These are phyloP conservation scores for Thera obeliscata DNA, from an alignment of 2,888 invertebrate genomes.

Conservation along the genomic window DNA sequence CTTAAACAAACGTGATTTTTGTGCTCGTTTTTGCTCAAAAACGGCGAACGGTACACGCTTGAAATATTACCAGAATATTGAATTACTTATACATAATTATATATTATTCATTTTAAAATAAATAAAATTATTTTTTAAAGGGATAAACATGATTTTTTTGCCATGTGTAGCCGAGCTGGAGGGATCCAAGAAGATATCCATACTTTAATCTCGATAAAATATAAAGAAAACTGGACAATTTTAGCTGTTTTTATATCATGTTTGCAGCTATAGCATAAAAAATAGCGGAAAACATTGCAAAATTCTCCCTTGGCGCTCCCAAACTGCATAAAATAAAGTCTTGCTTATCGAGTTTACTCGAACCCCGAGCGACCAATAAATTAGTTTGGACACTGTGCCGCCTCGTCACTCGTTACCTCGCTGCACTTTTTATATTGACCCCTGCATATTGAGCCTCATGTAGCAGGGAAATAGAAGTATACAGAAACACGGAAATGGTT, in stretches of 20 bases:
- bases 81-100: too few relatives aligned
- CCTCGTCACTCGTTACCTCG: slow-evolving; percentile 23
- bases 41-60: too few relatives aligned
- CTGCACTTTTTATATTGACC: slow-evolving; percentile 15
- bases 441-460: background rate
- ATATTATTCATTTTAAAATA: too few relatives aligned
- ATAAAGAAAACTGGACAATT: background rate
- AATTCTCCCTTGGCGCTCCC: slow-evolving; percentile 24
- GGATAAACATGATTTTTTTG: too few relatives aligned
- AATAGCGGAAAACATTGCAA: slow-evolving; percentile 15
- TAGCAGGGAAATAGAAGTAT: background rate
- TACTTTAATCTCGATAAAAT: background rate
- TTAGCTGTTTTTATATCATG: too few relatives aligned
- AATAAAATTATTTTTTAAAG: background rate
- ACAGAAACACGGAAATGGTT: too few relatives aligned
- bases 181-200: background rate
- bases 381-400: slow-evolving; percentile 26
- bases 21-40: too few relatives aligned
- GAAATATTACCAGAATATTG: too few relatives aligned
- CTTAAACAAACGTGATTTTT: too few relatives aligned
- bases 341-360: slow-evolving; percentile 26
- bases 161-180: too few relatives aligned
- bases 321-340: slow-evolving; percentile 33
- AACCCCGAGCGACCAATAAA: slow-evolving; percentile 28
- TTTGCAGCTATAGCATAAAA: too few relatives aligned